A percentile compares a stretch with the other conserved stretches of the same genome.
Conservation (phyloP, 2,113 vertebrate species). For the Petaurus breviceps region DNA sequence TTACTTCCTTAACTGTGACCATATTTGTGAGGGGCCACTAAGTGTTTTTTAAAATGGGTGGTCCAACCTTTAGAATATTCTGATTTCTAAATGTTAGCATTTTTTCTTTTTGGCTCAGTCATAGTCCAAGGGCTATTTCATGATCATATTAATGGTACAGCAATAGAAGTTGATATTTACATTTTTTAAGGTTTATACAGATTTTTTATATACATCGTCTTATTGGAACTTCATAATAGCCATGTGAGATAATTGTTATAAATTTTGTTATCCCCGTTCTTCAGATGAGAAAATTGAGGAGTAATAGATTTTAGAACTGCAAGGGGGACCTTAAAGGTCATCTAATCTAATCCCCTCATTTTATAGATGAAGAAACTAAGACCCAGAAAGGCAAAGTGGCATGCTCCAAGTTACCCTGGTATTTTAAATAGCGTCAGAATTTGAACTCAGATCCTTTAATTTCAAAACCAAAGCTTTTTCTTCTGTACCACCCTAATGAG, state of each 20-base stretch:
- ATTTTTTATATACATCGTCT: not conserved
- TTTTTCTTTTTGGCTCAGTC: not conserved
- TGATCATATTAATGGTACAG: not conserved
- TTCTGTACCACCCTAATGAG: not conserved
- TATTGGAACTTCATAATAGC: not conserved
- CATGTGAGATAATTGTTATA: not conserved
- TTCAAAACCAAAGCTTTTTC: not conserved
- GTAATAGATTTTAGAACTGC: not conserved
- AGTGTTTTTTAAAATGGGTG: not conserved
- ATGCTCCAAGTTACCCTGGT: not conserved
- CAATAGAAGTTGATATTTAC: not conserved
- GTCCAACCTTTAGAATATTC: not conserved
- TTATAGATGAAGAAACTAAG: not conserved
- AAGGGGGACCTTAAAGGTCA: not conserved
- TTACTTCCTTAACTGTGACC: not conserved
- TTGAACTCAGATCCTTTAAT: not conserved
- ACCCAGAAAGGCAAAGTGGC: not conserved
- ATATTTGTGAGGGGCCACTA: conserved; percentile 2
- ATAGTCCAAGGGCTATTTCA: not conserved
- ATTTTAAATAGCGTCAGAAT: not conserved
- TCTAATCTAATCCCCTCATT: not conserved
- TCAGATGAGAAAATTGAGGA: not conserved
- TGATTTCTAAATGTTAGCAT: not conserved
- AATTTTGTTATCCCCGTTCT: not conserved
- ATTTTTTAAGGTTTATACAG: not conserved